Conservation (phyloP, 2,113 vertebrate species). For the Larimichthys polyactis region DNA sequence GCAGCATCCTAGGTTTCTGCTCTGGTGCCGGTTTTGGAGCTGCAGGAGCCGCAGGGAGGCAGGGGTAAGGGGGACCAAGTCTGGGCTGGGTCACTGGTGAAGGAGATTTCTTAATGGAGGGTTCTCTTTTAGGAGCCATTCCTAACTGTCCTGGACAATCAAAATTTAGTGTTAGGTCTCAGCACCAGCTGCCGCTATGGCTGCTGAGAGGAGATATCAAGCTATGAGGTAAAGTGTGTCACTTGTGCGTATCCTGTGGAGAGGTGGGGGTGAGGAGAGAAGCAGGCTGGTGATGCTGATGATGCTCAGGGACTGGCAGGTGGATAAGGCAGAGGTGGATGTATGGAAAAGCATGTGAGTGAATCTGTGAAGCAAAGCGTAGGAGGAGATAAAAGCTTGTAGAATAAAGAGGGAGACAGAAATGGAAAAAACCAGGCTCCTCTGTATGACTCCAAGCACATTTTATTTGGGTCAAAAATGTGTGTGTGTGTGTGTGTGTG, state of each 20-base stretch:
- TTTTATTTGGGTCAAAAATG: conserved; percentile 74
- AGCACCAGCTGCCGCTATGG: conserved; percentile 21
- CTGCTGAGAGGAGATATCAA: conserved; percentile 28
- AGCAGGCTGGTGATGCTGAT: conserved; percentile 46
- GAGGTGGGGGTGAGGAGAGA: conserved; percentile 8
- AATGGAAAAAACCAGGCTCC: conserved; percentile 42
- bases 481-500: conserved; percentile 16
- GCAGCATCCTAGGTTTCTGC: conserved; percentile 82
- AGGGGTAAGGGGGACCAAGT: conserved; percentile 83
- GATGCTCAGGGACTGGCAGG: conserved; percentile 66
- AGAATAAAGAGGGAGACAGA: conserved; percentile 36
- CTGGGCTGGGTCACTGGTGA: conserved; percentile 76
- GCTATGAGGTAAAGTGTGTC: conserved; percentile 64
- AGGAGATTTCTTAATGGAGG: conserved; percentile 82
- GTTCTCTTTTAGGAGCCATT: conserved; percentile 85
- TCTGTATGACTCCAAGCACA: conserved; percentile 48
- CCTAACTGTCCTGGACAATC: neutral
- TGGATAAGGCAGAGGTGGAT: conserved; percentile 62
- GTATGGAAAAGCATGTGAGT: conserved; percentile 39
- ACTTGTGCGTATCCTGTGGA: conserved; percentile 45
- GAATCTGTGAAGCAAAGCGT: conserved; percentile 43
- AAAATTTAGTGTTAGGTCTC: conserved; percentile 1
- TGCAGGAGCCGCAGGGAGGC: conserved; percentile 64
- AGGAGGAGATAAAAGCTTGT: conserved; percentile 53
- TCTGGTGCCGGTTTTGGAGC: conserved; percentile 73